phyloP scores from a whole-genome alignment of 2,888 invertebrate species.

The Eugnorisma glareosa region DNA sequence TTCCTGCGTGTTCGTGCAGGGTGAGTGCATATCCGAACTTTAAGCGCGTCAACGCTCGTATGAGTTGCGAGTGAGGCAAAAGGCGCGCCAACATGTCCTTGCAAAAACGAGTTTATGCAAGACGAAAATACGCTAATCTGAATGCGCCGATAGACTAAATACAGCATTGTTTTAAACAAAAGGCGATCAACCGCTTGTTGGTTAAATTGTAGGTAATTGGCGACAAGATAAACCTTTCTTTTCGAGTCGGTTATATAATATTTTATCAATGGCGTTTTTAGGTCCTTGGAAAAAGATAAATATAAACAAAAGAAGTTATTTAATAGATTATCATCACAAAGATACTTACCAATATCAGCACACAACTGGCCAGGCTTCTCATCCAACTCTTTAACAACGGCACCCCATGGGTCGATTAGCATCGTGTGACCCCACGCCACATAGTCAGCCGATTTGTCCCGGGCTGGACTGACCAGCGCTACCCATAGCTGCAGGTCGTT shows the following conservation, averaged over 20 bases:
- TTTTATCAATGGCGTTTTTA: neutral
- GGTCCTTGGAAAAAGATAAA: neutral
- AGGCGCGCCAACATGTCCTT: neutral
- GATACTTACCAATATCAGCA: constrained; percentile 93
- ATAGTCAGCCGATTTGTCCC: constrained; percentile 93
- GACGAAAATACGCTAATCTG: neutral
- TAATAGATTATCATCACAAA: neutral
- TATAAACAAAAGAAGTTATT: neutral
- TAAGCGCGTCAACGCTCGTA: neutral
- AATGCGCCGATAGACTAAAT: neutral
- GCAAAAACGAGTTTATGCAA: neutral
- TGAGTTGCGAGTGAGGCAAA: neutral
- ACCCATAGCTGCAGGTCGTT: constrained; percentile 97
- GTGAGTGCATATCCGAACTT: neutral
- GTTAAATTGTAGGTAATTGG: neutral
- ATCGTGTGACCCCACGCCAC: constrained; percentile 97
- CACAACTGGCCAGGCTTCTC: constrained; percentile 93
- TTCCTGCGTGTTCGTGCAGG: neutral
- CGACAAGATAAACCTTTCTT: neutral
- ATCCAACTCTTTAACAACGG: constrained; percentile 93
- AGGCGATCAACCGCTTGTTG: neutral
- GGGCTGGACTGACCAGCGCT: constrained; percentile 95
- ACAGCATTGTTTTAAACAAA: neutral
- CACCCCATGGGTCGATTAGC: constrained; percentile 96
- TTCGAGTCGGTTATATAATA: neutral